Evolutionary conservation across 2,113 vertebrate genomes (phyloP).

Genomic region (Beaufortia kweichowensis): DNA sequence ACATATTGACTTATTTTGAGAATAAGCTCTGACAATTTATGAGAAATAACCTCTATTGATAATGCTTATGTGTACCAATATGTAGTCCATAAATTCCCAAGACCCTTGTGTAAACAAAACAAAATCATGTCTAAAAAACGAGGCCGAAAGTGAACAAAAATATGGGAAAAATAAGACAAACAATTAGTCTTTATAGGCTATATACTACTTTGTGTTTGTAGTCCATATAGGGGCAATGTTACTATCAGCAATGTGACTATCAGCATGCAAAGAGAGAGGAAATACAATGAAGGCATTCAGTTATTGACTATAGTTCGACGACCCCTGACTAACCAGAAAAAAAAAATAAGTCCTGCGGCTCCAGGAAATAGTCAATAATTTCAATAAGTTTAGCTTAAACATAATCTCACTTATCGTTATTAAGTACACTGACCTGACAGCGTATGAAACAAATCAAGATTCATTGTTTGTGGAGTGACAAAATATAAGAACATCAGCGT

Average conservation of each 20-base stretch:
- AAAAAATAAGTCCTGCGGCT: neutral
- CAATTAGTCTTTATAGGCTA: no score
- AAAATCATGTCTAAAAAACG: no score
- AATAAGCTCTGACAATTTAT: no score
- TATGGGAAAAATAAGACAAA: no score
- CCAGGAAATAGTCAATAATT: neutral
- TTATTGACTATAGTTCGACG: neutral
- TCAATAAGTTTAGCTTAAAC: neutral
- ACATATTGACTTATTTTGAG: no score
- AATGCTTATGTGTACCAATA: no score
- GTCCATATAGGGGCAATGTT: neutral
- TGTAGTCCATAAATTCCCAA: no score
- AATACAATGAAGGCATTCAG: slow-evolving; percentile 23
- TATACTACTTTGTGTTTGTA: no score
- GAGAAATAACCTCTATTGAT: no score
- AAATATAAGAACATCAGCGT: neutral
- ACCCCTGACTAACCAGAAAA: slow-evolving; percentile 1
- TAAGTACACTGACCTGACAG: neutral
- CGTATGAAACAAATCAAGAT: neutral
- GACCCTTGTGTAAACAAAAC: no score
- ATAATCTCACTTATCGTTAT: neutral
- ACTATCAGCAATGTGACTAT: neutral
- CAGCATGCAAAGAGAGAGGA: neutral
- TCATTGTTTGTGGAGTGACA: neutral
- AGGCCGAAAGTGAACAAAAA: no score